Base-by-base conservation (phyloP, 2,888 invertebrate species). In the Lottia scabra region DNA sequence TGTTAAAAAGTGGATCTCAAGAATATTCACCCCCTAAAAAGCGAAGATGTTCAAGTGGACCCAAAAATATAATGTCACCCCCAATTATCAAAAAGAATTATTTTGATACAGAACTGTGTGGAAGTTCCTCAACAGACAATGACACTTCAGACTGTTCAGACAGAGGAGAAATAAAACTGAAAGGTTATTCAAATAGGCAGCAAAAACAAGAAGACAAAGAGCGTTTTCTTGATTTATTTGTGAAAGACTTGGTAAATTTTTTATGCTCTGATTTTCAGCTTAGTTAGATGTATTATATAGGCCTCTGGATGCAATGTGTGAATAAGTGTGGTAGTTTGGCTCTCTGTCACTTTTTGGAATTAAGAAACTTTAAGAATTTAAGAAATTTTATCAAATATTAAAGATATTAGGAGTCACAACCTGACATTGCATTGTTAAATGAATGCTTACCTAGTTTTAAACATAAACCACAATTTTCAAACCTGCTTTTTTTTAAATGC, bases 181-280 rank as follows among this genome's bases (percentile, higher is more conserved):
- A 67, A 63, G 30, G 65, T 3, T 67, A 70, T 44, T 16, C 19
- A 12, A n/a, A 48, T 56, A 38, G 16, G 16, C 23, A 68, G 63
- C 70, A 67, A n/a, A 66, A 68, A 13, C 27, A 65, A 38, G 19
- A 71, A 46, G 76, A 80, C 16, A 73, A 74, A 64, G 80, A 81
- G 65, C 71, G 79, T 38, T 76, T 81, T 27, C 73, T 85, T 23
- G 86, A 86, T 64, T 66, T 75, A 26, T 82, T 86, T 62, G 81
- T 86, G 69, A 79, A 84, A 65, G 86, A 86, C 70, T 78, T 86
- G 76, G 83, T 83, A 78, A 76, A 79, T 74, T 2, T 8, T 38
- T 10, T 10, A 38, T 38, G 30, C 30, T 30, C 30, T 38, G 38
- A 8, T 38, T 38, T 38, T 38, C 5, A 38, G 38, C 5, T 10